Evolutionary conservation across 2,113 vertebrate genomes (phyloP), one percentile per base, ranked within the genome.

Genomic region (Actinemys pallida): DNA sequence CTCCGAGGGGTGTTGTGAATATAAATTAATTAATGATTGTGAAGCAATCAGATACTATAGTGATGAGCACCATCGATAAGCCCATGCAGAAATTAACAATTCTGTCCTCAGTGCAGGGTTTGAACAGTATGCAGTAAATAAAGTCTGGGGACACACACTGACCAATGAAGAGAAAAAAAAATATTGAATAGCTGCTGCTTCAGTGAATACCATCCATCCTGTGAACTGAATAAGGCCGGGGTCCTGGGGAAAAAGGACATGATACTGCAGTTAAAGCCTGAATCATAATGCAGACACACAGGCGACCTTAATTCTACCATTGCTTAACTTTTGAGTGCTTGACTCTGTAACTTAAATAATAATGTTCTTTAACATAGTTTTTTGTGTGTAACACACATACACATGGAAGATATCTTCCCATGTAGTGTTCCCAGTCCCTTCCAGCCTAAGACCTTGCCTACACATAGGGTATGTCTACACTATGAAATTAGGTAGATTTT

Each of bases 1-100:
- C 65, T 69, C 50, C 45, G 25, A 52, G 5, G 12, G 54, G 87
- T 90, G 49, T 52, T 90, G 22, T 62, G 49, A 85, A 95, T 95
- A 93, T 69, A 96, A 87, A 75, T 54, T 52, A 91, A 39, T 72
- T 81, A 81, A 81, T 83, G 25, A 86, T 92, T 89, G 56, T 93
- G 85, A 94, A 96, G 45, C 62, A 79, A 42, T 83, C 65, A 89
- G 45, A 88, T 62, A 90, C 0, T 8, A 0, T 92, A 93, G 45
- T 88, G 81, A 83, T 88, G 52, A 88, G 88, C 49, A 45, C 49
- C 49, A 50, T 78, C 39, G 35, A 69, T n/a, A 92, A 62, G 88
- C 86, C 49, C 56, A 92, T 89, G 59, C 14, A 1, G 8, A 5
- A 25, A 89, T 96, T 88, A 91, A 72, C 19, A 13, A 27, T 83